Conservation (phyloP, 2,113 vertebrate genomes). For the Serilophus lunatus region DNA sequence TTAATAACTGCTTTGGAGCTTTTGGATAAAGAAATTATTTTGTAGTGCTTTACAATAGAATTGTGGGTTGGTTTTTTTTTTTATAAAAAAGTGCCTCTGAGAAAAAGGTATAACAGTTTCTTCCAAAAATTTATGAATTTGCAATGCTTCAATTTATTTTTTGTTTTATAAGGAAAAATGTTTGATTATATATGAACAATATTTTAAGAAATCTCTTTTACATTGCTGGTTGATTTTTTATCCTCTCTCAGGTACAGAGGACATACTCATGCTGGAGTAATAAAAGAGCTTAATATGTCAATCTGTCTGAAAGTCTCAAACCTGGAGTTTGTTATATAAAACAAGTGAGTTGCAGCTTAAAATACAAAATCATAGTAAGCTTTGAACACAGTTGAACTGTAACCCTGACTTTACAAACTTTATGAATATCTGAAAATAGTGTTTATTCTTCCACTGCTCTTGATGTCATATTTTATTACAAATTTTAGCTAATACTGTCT, state of each 20-base stretch:
- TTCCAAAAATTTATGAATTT: slow-evolving; percentile 22
- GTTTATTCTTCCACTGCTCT: neutral
- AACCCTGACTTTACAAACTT: neutral
- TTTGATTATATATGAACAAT: slow-evolving; percentile 35
- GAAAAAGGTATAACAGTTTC: slow-evolving; percentile 17
- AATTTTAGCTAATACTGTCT: neutral
- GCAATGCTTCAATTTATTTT: slow-evolving; percentile 40
- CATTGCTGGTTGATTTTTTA: neutral
- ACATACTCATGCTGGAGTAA: slow-evolving; percentile 8
- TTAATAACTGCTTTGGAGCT: slow-evolving; percentile 82
- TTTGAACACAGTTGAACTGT: neutral
- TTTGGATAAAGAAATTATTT: slow-evolving; percentile 80
- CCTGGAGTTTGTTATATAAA: neutral
- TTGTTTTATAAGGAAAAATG: slow-evolving; percentile 52
- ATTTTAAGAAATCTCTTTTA: slow-evolving; percentile 27
- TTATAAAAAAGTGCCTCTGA: slow-evolving; percentile 14
- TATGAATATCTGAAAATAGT: neutral
- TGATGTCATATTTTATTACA: neutral
- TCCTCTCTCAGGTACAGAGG: neutral
- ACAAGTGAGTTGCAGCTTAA: neutral
- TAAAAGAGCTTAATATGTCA: neutral
- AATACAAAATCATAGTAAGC: neutral
- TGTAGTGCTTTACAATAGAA: slow-evolving; percentile 70
- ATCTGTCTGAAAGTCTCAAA: neutral
- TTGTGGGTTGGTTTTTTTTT: too few relatives aligned